Evolutionary conservation across 2,888 invertebrate genomes (phyloP).

Genomic region (Gasteruption jaculator): DNA sequence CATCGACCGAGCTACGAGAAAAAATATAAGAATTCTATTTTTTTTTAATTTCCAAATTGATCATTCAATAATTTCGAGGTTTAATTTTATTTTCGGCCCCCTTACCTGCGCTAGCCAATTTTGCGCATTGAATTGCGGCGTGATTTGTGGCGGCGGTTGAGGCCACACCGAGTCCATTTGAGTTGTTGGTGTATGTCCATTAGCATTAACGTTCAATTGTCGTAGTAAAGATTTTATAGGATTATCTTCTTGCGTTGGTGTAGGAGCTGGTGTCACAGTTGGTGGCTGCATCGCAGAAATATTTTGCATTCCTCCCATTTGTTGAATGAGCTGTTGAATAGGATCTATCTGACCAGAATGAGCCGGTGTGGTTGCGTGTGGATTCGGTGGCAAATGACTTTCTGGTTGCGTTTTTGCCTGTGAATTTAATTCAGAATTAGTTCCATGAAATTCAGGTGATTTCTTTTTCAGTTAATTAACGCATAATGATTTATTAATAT

Average conservation of each 20-base stretch:
- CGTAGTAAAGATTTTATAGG: slow-evolving; percentile 55
- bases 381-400: slow-evolving; percentile 36
- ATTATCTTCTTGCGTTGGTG: slow-evolving; percentile 47
- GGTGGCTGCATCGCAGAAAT: slow-evolving; percentile 43
- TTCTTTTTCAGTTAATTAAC: too few relatives aligned
- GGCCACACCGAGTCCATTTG: slow-evolving; percentile 47
- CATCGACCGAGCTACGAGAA: background rate
- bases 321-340: slow-evolving; percentile 54
- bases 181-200: slow-evolving; percentile 34
- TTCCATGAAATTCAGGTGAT: too few relatives aligned
- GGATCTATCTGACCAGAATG: slow-evolving; percentile 51
- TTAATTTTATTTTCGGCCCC: background rate
- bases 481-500: too few relatives aligned
- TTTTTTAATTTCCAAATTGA: background rate
- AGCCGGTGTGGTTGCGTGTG: slow-evolving; percentile 32
- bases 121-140: slow-evolving; percentile 42
- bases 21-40: slow-evolving; percentile 5
- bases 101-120: slow-evolving; percentile 46
- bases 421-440: slow-evolving; percentile 2
- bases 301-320: slow-evolving; percentile 54
- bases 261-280: slow-evolving; percentile 23
- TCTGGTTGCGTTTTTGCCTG: slow-evolving; percentile 40
- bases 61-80: background rate
- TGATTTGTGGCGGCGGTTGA: slow-evolving; percentile 42
- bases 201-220: slow-evolving; percentile 49